phyloP scores from a whole-genome alignment of 92 coral and sea anemone species.

The Parazoanthus darwini region DNA sequence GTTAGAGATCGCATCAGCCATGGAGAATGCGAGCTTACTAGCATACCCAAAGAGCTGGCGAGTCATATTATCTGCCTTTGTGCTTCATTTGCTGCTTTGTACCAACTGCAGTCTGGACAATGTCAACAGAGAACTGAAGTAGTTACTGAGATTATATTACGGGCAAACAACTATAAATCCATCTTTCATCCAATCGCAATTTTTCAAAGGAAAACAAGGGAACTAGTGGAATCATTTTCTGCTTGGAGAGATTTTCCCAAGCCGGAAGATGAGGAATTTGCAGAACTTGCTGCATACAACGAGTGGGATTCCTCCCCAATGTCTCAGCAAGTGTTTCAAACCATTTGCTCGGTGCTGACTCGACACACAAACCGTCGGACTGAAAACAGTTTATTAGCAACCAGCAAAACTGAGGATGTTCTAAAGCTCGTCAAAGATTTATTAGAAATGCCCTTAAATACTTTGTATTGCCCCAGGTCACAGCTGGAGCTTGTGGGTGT shows the following conservation, averaged over 20 bases:
- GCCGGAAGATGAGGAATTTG: conserved; percentile 65
- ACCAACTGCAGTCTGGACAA: not conserved
- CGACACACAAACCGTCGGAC: not conserved
- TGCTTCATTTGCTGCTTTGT: conserved; percentile 68
- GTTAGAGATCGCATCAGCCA: conserved; percentile 88
- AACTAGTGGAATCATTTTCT: conserved; percentile 44
- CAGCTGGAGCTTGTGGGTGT: conserved; percentile 74
- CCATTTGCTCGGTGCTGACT: not conserved
- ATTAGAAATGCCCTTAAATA: conserved; percentile 40
- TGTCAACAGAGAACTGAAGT: not conserved
- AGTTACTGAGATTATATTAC: conserved; percentile 40
- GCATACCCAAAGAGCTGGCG: conserved; percentile 66
- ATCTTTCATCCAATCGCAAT: conserved; percentile 77
- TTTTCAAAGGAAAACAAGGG: conserved; percentile 46
- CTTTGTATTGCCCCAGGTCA: conserved; percentile 68
- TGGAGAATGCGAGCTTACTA: conserved; percentile 73
- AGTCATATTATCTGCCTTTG: conserved; percentile 78
- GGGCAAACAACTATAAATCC: conserved; percentile 62
- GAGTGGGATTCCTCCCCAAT: conserved; percentile 18
- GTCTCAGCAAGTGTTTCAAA: conserved; percentile 16
- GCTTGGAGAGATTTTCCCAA: conserved; percentile 55
- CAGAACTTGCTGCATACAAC: conserved; percentile 36
- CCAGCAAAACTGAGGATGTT: not conserved
- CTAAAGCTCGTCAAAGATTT: conserved; percentile 29
- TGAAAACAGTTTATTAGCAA: not conserved